Evolutionary conservation across 2,888 invertebrate species (phyloP), one percentile per base, ranked within the genome.

Genomic region (Coelinius sp.): DNA sequence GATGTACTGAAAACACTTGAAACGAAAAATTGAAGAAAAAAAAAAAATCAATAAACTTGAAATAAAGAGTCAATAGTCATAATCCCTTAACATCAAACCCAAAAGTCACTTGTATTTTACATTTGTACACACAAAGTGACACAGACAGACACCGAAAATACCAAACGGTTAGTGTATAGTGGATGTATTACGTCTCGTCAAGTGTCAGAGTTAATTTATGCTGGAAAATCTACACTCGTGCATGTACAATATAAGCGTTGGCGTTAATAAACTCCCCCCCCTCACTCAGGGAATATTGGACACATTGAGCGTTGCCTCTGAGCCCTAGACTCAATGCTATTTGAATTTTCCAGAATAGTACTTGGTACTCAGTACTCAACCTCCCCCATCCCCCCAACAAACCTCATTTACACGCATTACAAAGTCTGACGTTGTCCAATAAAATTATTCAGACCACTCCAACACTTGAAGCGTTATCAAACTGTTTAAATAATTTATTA

Each of bases 201-300:
- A 25, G 41, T 56, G 68, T 67, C 31, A 35, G 59, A 35, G 38
- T 53, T 68, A 68, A 68, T 68, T 68, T 56, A 68, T 68, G 68
- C 68, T 38, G 10, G 56, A 38, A 41, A 41, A 56, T 56, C 56
- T 56, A 41, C 53, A 68, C 53, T 41, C 56, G 68, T 59, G 53
- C 56, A 68, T 68, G 41, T 31, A 59, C 31, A 59, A 59, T 59
- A 35, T 59, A 59, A 17, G 14, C 17, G 56, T 68, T 59, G 59
- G 56, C 56, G 56, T 41, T 44, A 35, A 7, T 17, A 68, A 59
- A 56, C 8, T 41, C 1, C 41, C 8, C 7, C 41, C 41, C 1
- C n/a, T n/a, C n/a, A n/a, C n/a, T n/a, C 41, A n/a, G 41, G 41
- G 41, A 41, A 5, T n/a, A 41, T 38, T 56, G 46, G 53, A 65